These are phyloP conservation scores for Etia nguti DNA, from an alignment of 2,113 vertebrate genomes.

Conservation along the genomic window DNA sequence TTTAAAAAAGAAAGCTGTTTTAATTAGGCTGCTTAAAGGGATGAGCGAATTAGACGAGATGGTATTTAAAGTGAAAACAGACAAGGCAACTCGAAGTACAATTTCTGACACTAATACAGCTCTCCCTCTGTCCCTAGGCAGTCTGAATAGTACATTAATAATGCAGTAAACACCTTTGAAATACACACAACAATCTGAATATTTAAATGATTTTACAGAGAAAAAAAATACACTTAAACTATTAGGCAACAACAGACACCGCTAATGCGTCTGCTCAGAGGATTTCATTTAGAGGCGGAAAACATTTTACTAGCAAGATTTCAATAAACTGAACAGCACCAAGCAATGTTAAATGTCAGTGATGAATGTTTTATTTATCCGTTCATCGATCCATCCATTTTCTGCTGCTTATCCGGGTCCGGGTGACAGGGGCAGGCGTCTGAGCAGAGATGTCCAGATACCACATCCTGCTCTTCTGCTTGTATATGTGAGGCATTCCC, in stretches of 20 bases:
- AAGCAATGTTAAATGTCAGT: neutral
- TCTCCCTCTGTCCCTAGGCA: constrained; percentile 37
- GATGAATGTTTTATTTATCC: constrained; percentile 21
- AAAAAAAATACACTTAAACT: constrained; percentile 34
- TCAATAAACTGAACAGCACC: constrained; percentile 9
- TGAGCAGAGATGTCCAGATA: neutral
- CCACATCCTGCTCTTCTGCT: neutral
- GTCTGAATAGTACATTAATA: constrained; percentile 61
- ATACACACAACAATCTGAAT: constrained; percentile 52
- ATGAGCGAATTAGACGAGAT: constrained; percentile 70
- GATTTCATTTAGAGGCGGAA: neutral
- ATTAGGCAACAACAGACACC: constrained; percentile 5
- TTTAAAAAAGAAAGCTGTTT: constrained; percentile 53
- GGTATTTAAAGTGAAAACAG: constrained; percentile 67
- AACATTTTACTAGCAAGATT: neutral
- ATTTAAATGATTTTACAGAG: constrained; percentile 38
- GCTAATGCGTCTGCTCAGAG: constrained; percentile 13
- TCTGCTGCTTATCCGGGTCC: neutral
- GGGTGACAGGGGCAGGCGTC: neutral
- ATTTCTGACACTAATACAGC: constrained; percentile 60
- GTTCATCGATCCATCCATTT: neutral
- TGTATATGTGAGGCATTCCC: neutral
- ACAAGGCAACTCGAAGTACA: constrained; percentile 47
- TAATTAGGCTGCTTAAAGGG: constrained; percentile 73
- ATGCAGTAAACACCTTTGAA: constrained; percentile 67